These are phyloP conservation scores for Charadrius vociferus DNA, from an alignment of 2,113 vertebrate genomes.

Conservation along the genomic window DNA sequence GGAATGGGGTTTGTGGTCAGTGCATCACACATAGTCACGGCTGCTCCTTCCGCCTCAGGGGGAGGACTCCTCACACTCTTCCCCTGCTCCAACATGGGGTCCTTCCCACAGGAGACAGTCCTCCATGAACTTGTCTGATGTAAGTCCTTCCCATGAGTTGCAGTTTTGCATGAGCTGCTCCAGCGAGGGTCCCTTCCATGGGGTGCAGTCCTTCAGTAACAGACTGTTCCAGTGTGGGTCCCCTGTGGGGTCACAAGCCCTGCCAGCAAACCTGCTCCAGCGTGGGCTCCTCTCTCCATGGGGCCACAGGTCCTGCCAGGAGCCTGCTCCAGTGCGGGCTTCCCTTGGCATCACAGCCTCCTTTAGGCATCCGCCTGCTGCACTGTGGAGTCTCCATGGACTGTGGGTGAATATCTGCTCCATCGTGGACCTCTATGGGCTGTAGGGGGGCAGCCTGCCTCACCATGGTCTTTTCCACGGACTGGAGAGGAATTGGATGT, in stretches of 20 bases:
- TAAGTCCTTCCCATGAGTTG: not conserved
- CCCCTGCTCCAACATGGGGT: not conserved
- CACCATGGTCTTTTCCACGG: not conserved
- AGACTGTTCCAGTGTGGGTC: not conserved
- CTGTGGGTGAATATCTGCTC: not conserved
- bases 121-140: not conserved
- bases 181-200: not conserved
- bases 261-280: not conserved
- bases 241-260: not conserved
- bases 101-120: not conserved
- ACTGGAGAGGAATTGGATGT: not conserved
- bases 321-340: not conserved
- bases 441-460: not conserved
- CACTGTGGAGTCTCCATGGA: not conserved
- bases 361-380: not conserved
- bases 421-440: not conserved
- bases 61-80: not conserved
- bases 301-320: not conserved
- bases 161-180: not conserved
- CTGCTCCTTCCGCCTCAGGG: not conserved
- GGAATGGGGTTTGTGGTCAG: not conserved
- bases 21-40: not conserved
- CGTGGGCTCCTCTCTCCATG: not conserved
- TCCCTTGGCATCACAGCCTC: not conserved
- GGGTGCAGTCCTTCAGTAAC: not conserved